These are phyloP conservation scores for Agelastica alni DNA, from an alignment of 2,888 invertebrate species.

Conservation along the genomic window DNA sequence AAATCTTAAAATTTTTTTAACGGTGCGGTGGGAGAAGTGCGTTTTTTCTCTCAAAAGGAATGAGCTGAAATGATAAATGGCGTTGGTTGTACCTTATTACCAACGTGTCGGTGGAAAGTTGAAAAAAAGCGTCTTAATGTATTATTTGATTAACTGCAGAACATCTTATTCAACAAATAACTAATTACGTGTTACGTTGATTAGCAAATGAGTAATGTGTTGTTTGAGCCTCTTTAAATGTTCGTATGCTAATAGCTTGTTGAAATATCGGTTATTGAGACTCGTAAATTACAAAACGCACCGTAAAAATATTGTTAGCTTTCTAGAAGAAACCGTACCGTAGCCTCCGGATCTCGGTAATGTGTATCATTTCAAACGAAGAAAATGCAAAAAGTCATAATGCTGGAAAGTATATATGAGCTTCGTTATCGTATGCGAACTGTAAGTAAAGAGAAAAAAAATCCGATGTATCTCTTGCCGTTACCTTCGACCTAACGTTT, in stretches of 20 bases:
- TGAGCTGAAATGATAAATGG: slow-evolving; percentile 26
- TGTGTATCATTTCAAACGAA: slow-evolving; percentile 29
- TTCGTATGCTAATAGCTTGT: slow-evolving; percentile 42
- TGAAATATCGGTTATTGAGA: slow-evolving; percentile 45
- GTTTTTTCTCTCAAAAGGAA: not conserved
- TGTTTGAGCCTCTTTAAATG: slow-evolving; percentile 40
- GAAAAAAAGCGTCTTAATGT: slow-evolving; percentile 27
- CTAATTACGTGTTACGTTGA: slow-evolving; percentile 50
- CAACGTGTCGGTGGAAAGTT: slow-evolving; percentile 24
- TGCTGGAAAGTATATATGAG: not conserved
- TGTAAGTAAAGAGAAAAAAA: no score
- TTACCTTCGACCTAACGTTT: no score
- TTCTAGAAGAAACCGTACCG: slow-evolving; percentile 29
- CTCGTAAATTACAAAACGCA: slow-evolving; percentile 41
- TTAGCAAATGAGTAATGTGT: slow-evolving; percentile 50
- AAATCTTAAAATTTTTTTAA: no score
- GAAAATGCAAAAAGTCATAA: slow-evolving; percentile 1
- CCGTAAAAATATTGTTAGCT: slow-evolving; percentile 40
- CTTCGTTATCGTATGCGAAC: no score
- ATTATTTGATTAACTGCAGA: slow-evolving; percentile 40
- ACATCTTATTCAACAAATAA: slow-evolving; percentile 48
- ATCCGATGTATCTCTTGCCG: no score
- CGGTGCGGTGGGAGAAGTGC: no score
- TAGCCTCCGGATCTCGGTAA: slow-evolving; percentile 32
- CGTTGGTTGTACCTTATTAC: slow-evolving; percentile 29